Evolutionary conservation across 1,140 invertebrate species (phyloP).

Genomic region (Drosophila tani): DNA sequence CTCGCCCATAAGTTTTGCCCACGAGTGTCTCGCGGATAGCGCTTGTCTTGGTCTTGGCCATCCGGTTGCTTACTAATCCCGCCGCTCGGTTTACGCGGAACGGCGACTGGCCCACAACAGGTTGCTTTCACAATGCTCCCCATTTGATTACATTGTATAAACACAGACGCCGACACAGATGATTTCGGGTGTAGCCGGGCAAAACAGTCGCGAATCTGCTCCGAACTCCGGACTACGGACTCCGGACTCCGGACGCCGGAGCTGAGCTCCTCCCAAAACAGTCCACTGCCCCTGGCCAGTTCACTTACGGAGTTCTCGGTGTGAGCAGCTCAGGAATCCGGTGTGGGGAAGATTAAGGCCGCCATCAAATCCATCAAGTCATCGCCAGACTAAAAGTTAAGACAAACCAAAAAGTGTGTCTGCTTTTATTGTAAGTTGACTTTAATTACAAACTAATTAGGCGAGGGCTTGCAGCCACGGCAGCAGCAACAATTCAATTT

Average conservation of each 20-base stretch:
- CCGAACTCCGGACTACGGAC: not conserved
- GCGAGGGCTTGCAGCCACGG: conserved; percentile 22
- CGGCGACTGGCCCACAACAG: conserved; percentile 62
- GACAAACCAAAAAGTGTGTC: conserved; percentile 6
- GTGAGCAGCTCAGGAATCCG: conserved; percentile 6
- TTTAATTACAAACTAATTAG: conserved; percentile 80
- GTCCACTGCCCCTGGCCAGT: conserved; percentile 2
- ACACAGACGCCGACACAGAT: conserved; percentile 67
- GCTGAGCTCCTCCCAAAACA: not conserved
- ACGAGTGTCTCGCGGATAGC: conserved; percentile 45
- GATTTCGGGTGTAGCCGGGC: conserved; percentile 27
- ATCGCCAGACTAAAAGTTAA: not conserved
- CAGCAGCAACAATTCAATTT: conserved; percentile 48
- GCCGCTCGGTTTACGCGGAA: conserved; percentile 52
- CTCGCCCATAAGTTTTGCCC: not conserved
- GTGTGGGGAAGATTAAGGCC: not conserved
- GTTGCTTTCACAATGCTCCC: conserved; percentile 50
- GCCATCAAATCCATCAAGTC: conserved; percentile 13
- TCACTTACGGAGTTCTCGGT: conserved; percentile 5
- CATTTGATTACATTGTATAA: conserved; percentile 74
- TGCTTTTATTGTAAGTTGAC: conserved; percentile 48
- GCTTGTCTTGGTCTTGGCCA: conserved; percentile 18
- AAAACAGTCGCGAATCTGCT: conserved; percentile 60
- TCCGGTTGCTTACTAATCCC: conserved; percentile 18
- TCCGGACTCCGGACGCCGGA: not conserved